phyloP scores from a whole-genome alignment of 2,113 vertebrate genomes.

The Spilogale gracilis region DNA sequence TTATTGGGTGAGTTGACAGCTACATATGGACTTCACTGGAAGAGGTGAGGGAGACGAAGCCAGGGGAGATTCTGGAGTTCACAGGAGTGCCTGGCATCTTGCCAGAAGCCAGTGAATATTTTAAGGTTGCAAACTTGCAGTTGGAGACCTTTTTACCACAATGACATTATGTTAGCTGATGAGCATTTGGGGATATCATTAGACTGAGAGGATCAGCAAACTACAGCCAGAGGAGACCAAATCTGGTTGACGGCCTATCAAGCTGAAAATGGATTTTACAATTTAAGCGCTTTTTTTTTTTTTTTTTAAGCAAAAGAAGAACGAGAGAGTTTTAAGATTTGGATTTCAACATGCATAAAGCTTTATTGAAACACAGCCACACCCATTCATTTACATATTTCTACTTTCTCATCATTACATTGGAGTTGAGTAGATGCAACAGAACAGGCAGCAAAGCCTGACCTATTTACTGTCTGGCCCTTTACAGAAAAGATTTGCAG shows the following conservation, averaged over 20 bases:
- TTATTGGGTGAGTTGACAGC: conserved; percentile 22
- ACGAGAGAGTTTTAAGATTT: not conserved
- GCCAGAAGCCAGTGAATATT: conserved; percentile 4
- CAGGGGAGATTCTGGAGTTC: not conserved
- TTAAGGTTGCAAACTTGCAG: not conserved
- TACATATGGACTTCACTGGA: conserved; percentile 13
- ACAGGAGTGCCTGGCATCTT: not conserved
- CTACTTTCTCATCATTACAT: not conserved
- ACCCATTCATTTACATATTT: fast-evolving
- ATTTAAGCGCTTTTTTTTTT: not conserved
- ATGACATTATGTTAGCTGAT: not conserved
- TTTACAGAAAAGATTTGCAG: not conserved
- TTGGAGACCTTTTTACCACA: not conserved
- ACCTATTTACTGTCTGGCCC: not conserved
- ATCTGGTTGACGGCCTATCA: not conserved
- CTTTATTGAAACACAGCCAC: not conserved
- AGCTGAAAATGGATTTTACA: not conserved
- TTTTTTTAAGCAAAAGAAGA: not conserved
- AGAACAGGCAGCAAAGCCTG: not conserved
- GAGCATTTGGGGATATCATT: not conserved
- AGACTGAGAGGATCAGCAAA: not conserved
- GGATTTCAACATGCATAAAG: not conserved
- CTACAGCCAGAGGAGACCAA: not conserved
- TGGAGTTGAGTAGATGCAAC: not conserved
- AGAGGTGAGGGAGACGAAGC: not conserved